Evolutionary conservation across 1,140 invertebrate species (phyloP), one percentile per base, ranked within the genome.

Genomic region (Chlorops oryzae): DNA sequence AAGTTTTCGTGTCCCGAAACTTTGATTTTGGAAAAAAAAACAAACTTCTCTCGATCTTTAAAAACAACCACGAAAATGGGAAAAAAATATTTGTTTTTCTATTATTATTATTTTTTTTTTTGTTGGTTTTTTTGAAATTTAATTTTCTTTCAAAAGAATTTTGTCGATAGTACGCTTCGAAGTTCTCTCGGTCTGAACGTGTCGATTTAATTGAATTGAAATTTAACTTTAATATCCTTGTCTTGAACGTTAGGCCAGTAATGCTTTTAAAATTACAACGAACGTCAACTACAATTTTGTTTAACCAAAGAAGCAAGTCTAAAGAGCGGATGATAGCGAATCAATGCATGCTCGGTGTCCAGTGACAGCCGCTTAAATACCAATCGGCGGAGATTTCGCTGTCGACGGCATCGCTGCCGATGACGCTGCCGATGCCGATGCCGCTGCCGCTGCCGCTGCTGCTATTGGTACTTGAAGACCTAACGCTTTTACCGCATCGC

Each of bases 321-420:
- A 63, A 65, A 66, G 62, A 64, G 63, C 68, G 67, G 58, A 61
- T 68, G 69, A 65, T 70, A 72, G 68, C 68, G 64, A 72, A 70
- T 64, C 69, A 72, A 72, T 72, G 69, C 61, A 66, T 70, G 59
- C 63, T 59, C 54, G 56, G 49, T 59, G 59, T 56, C 51, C 61
- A 54, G 62, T 50, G 54, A 54, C 65, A 57, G 56, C 48, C 59
- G 58, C 59, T 72, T 72, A 72, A 71, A 72, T 72, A 72, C 69
- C 59, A 62, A 47, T 51, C 39, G 51, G 25, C 25, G 43, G 46
- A 20, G 34, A 49, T 47, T 24, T 32, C 17, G 15, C 32, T 39
- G 2, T 21, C 20, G 12, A 5, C 24, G 17, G 39, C 40, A 18
- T 39, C 17, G 18, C 25, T 17, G 17, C 38, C 23, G 25, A 27